A percentile compares a stretch with the other conserved stretches of the same genome.
These are phyloP conservation scores for Spea multiplicata DNA, from an alignment of 2,113 vertebrate species.

Conservation along the genomic window DNA sequence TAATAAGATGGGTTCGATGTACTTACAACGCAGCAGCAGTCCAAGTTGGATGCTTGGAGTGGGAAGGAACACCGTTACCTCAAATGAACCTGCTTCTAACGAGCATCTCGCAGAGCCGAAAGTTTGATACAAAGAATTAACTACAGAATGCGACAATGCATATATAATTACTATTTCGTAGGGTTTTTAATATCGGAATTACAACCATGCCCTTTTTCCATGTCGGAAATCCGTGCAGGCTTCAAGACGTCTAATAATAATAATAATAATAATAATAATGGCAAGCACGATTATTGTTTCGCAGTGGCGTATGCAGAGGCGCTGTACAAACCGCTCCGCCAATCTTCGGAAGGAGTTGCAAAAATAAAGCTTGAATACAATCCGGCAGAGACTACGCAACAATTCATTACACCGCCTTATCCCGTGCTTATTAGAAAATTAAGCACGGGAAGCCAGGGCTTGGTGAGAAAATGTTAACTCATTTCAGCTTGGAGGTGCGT, in stretches of 20 bases:
- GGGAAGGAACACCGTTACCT: slow-evolving; percentile 60
- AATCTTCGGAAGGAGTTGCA: slow-evolving; percentile 3
- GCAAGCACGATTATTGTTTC: not conserved
- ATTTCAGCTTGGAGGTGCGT: no score
- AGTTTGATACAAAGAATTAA: slow-evolving; percentile 49
- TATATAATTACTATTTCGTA: slow-evolving; percentile 57
- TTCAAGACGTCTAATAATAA: slow-evolving; percentile 47
- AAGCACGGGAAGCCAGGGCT: not conserved
- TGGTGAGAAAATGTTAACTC: not conserved
- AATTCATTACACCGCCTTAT: not conserved
- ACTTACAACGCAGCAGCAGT: slow-evolving; percentile 63
- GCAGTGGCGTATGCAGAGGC: slow-evolving; percentile 4
- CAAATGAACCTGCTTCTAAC: slow-evolving; percentile 61
- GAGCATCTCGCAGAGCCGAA: slow-evolving; percentile 51
- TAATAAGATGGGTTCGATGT: slow-evolving; percentile 61
- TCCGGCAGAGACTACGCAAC: slow-evolving; percentile 9
- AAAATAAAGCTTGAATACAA: slow-evolving; percentile 3
- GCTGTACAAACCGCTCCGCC: slow-evolving; percentile 9
- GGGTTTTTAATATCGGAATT: slow-evolving; percentile 53
- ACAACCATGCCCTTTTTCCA: slow-evolving; percentile 47
- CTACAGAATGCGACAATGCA: slow-evolving; percentile 52
- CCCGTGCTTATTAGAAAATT: not conserved
- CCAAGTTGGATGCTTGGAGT: slow-evolving; percentile 57
- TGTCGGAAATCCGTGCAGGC: slow-evolving; percentile 49
- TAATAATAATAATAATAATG: no score